Base-by-base conservation (phyloP, 2,888 invertebrate genomes). In the Drosophila macrospina region DNA sequence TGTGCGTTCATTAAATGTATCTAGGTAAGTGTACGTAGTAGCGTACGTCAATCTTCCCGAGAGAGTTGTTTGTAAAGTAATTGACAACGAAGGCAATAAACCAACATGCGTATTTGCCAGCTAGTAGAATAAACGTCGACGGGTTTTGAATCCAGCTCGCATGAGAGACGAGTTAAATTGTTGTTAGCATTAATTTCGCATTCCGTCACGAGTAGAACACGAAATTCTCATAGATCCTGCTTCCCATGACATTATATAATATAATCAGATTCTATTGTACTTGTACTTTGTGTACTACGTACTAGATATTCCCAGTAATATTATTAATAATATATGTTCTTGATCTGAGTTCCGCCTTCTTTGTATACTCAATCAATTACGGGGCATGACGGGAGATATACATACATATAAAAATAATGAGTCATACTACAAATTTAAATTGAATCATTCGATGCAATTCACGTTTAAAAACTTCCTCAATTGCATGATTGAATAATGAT, bases 281-380 rank as follows among this genome's bases (percentile, higher is more conserved):
- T 39, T n/a, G 39, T 39, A 52, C 26, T 30, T 39, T 52, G 39
- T 52, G 11, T 39, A 28, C 36, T 48, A 37, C 16, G 15, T 15
- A 56, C 34, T 57, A 15, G 20, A 15, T 20, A 50, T 60, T 39
- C 42, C n/a, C 54, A 67, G 34, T 16, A 39, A 44, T 26, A 47
- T 47, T 26, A 47, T 47, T 4, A 67, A 34, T 67, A 15, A 52
- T 44, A 13, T 48, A 13, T 48, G 24, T 57, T 44, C 34, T 50
- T 48, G 42, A 67, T 26, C 37, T 62, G 51, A 74, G 86, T 85
- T 85, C 86, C 86, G 82, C 60, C 50, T 78, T 74, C 41, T 56
- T 47, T 78, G 39, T 45, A 51, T 50, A 55, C 37, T 34, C 52
- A 42, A 44, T 47, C 59, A 61, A 56, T 67, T 51, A 51, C 16